A percentile compares a stretch with the other conserved stretches of the same genome.
Evolutionary conservation across 1,140 invertebrate species (phyloP).

Genomic region (Cardiocondyla obscurior): DNA sequence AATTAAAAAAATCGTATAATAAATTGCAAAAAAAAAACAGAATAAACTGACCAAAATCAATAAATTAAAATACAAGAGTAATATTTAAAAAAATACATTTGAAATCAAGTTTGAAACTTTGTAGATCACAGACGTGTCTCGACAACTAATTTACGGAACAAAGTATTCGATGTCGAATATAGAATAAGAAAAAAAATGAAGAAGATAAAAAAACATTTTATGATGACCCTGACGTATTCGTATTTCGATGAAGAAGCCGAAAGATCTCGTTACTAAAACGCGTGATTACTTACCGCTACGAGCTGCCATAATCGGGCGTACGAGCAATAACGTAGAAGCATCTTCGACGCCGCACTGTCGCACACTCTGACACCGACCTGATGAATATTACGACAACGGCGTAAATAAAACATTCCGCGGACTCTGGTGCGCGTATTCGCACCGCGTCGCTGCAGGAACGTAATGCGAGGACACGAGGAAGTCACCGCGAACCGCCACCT

Average conservation of each 20-base stretch:
- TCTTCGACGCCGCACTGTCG: not conserved
- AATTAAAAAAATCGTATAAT: not conserved
- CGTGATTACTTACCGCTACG: not conserved
- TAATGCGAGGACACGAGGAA: not conserved
- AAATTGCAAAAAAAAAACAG: not conserved
- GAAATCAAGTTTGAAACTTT: too few species aligned
- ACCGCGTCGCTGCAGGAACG: constrained; percentile 54
- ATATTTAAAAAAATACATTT: too few species aligned
- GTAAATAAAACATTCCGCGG: constrained; percentile 66
- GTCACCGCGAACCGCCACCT: too few species aligned
- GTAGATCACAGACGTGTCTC: too few species aligned
- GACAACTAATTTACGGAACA: too few species aligned
- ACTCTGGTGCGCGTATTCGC: constrained; percentile 56
- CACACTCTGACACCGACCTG: constrained; percentile 33
- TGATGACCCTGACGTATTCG: not conserved
- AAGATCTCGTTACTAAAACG: not conserved
- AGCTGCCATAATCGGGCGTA: constrained; percentile 31
- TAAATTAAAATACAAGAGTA: not conserved
- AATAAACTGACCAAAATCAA: not conserved
- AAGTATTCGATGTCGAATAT: too few species aligned
- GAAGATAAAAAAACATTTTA: too few species aligned
- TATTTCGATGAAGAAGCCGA: not conserved
- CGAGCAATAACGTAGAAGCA: constrained; percentile 15
- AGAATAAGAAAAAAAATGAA: too few species aligned
- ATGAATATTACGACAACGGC: constrained; percentile 52